Percentiles rank a stretch among this genome's conserved stretches.
Evolutionary conservation across 2,888 invertebrate species (phyloP).

Genomic region (Trachelus tabidus): DNA sequence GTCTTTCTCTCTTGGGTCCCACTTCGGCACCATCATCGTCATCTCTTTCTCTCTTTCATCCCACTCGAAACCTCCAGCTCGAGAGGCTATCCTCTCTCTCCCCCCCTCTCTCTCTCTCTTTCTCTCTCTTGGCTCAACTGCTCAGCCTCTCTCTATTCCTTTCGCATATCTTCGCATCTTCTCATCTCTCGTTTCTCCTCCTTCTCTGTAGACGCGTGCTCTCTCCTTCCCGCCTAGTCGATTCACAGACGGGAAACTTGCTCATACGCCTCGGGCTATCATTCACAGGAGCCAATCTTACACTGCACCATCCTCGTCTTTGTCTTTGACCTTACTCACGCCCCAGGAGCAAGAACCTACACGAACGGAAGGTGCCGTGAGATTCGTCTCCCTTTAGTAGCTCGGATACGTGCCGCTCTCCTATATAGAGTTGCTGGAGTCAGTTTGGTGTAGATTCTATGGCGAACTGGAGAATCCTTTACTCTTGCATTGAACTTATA

Average conservation of each 20-base stretch:
- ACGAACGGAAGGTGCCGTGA: too few relatives aligned
- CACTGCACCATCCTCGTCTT: constrained; percentile 39
- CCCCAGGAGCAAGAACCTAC: not conserved
- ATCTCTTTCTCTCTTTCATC: constrained; percentile 5
- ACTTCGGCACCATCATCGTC: too few relatives aligned
- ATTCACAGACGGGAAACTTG: constrained; percentile 51
- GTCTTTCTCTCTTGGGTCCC: not conserved
- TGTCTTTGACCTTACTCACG: constrained; percentile 3
- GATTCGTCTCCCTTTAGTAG: not conserved
- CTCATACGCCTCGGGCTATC: constrained; percentile 58
- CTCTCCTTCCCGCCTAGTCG: constrained; percentile 33
- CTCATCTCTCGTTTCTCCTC: constrained; percentile 21
- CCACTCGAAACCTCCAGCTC: constrained; percentile 11
- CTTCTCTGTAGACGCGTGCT: constrained; percentile 3
- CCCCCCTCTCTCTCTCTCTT: too few relatives aligned
- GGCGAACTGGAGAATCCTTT: too few relatives aligned
- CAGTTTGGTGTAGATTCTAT: too few relatives aligned
- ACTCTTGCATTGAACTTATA: too few relatives aligned
- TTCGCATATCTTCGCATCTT: constrained; percentile 11
- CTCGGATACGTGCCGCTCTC: not conserved
- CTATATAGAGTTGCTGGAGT: too few relatives aligned
- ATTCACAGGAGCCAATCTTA: constrained; percentile 61
- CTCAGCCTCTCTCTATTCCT: not conserved
- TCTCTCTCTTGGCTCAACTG: constrained; percentile 8
- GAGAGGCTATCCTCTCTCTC: too few relatives aligned